A percentile compares a stretch with the other conserved stretches of the same genome.
Evolutionary conservation across 30 jellyfish, hydroid and myxozoan species (phyloP).

Genomic region (Rhopilema esculentum): DNA sequence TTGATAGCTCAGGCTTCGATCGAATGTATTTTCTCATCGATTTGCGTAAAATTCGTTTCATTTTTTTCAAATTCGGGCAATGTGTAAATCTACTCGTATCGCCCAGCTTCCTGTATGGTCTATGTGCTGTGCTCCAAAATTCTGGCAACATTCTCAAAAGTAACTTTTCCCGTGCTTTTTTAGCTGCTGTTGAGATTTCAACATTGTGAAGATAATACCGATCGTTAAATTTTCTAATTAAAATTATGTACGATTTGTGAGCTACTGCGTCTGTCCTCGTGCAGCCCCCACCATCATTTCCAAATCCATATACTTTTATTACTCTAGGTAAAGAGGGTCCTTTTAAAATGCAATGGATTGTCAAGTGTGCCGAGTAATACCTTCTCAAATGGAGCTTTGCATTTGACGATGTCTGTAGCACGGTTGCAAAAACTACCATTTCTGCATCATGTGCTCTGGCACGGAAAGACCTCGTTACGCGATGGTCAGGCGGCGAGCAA

Average conservation of each 20-base stretch:
- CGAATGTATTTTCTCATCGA: constrained; percentile 69
- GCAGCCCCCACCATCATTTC: constrained; percentile 80
- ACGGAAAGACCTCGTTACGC: constrained; percentile 56
- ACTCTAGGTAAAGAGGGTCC: constrained; percentile 67
- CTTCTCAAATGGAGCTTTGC: constrained; percentile 3
- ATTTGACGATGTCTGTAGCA: constrained; percentile 55
- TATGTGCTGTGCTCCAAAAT: constrained; percentile 63
- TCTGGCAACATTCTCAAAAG: constrained; percentile 64
- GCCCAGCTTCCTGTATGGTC: constrained; percentile 40
- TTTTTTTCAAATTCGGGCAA: constrained; percentile 63
- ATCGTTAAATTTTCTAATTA: constrained; percentile 26
- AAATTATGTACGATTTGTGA: constrained; percentile 56
- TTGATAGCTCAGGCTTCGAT: constrained; percentile 60
- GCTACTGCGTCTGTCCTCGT: constrained; percentile 65
- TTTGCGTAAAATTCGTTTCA: constrained; percentile 53
- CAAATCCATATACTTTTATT: constrained; percentile 64
- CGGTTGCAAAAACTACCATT: constrained; percentile 82
- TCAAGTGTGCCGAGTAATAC: constrained; percentile 57
- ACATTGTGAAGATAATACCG: constrained; percentile 49
- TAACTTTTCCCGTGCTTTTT: constrained; percentile 59
- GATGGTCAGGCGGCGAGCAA: constrained; percentile 68
- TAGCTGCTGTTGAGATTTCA: constrained; percentile 57
- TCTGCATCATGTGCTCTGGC: constrained; percentile 79
- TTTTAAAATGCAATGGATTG: constrained; percentile 72
- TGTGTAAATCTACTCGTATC: constrained; percentile 14